phyloP scores from a whole-genome alignment of 2,797 vertebrate species.

The Valencia hispanica region DNA sequence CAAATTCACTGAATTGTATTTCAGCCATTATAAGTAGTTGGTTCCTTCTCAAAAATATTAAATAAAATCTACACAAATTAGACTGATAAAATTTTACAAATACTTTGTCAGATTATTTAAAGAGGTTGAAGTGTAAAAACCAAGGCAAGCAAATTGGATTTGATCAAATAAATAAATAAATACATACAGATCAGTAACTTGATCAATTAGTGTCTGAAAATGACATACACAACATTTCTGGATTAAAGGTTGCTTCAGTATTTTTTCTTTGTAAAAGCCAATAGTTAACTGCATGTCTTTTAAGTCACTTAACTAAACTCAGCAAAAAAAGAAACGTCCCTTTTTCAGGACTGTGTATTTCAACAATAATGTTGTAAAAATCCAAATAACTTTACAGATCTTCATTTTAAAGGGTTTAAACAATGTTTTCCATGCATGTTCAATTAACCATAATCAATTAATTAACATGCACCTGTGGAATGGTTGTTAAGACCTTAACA shows the following conservation, averaged over 20 bases:
- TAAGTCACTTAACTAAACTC: slow-evolving; percentile 19
- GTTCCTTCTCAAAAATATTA: not conserved
- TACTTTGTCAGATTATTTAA: not conserved
- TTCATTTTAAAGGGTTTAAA: too few relatives aligned
- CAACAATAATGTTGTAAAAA: too few relatives aligned
- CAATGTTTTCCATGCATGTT: too few relatives aligned
- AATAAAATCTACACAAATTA: not conserved
- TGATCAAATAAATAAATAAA: not conserved
- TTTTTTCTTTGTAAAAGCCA: slow-evolving; percentile 12
- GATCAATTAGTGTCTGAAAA: not conserved
- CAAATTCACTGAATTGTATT: not conserved
- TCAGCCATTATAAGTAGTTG: not conserved
- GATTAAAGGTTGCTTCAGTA: not conserved
- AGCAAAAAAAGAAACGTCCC: too few relatives aligned
- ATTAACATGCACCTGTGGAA: too few relatives aligned
- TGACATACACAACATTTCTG: not conserved
- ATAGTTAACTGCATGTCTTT: slow-evolving; percentile 28
- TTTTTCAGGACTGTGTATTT: too few relatives aligned
- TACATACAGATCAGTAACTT: not conserved
- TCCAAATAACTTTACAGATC: too few relatives aligned
- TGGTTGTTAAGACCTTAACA: too few relatives aligned
- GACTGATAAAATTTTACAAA: not conserved
- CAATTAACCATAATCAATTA: too few relatives aligned
- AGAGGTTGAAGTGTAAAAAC: not conserved
- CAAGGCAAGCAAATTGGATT: not conserved